phyloP scores from a whole-genome alignment of 2,113 vertebrate species.

The Sorex fumeus region DNA sequence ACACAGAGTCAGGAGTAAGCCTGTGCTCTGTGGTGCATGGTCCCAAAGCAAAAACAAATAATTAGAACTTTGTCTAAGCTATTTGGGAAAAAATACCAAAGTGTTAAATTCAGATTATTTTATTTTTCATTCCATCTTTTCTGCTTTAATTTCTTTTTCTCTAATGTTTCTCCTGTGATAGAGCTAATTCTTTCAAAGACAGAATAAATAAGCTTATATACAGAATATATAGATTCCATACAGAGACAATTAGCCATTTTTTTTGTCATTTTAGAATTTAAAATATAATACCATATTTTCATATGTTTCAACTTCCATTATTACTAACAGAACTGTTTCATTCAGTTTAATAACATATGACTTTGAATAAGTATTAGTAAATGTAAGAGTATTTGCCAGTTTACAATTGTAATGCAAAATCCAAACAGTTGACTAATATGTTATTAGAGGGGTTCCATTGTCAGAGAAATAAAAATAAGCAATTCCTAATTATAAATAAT shows the following conservation, averaged over 20 bases:
- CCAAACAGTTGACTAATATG: not conserved
- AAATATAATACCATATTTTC: conserved; percentile 18
- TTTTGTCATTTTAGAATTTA: not conserved
- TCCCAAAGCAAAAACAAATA: too few relatives aligned
- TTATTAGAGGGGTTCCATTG: not conserved
- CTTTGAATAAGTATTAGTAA: conserved; percentile 42
- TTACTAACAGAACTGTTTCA: not conserved
- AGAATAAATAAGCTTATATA: conserved; percentile 15
- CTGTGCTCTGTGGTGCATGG: too few relatives aligned
- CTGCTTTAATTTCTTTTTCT: not conserved
- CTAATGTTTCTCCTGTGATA: not conserved
- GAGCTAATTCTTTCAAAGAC: conserved; percentile 39
- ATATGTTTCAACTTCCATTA: conserved; percentile 9
- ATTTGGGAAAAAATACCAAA: conserved; percentile 22
- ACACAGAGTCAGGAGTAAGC: too few relatives aligned
- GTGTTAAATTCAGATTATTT: conserved; percentile 1
- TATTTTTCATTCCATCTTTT: not conserved
- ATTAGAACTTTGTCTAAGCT: conserved; percentile 44
- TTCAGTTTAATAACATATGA: not conserved
- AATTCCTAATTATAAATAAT: conserved; percentile 35
- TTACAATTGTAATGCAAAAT: conserved; percentile 10
- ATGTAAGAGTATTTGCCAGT: not conserved
- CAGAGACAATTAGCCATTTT: conserved; percentile 18
- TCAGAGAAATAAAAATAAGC: conserved; percentile 37
- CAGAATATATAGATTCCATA: conserved; percentile 19